Percentiles rank a stretch among this genome's conserved stretches.
Evolutionary conservation across 2,113 vertebrate genomes (phyloP).

Genomic region (Rutilus rutilus): DNA sequence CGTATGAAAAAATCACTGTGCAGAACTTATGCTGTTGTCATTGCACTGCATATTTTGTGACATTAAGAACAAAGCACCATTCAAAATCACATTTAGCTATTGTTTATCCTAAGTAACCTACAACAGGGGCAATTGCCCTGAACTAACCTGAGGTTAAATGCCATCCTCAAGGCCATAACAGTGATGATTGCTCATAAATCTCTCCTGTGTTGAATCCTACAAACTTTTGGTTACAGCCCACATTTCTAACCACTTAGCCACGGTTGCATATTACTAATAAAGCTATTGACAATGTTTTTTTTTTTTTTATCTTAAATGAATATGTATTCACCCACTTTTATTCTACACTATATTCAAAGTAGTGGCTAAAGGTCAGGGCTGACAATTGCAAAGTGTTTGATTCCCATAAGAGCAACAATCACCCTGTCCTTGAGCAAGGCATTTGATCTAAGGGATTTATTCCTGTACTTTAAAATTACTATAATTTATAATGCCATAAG

Average conservation of each 20-base stretch:
- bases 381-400: neutral
- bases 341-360: no score
- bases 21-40: neutral
- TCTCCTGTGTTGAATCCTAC: neutral
- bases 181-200: neutral
- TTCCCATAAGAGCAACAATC: neutral
- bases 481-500: neutral
- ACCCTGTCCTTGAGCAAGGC: neutral
- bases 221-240: neutral
- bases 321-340: no score
- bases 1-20: neutral
- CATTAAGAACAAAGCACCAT: slow-evolving; percentile 4
- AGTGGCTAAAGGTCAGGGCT: neutral
- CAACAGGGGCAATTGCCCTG: neutral
- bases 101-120: neutral
- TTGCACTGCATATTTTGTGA: neutral
- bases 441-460: neutral
- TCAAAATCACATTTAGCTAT: neutral
- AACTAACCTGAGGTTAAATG: neutral
- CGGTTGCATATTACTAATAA: neutral
- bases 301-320: neutral
- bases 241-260: neutral
- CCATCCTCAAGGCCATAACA: neutral
- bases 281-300: neutral
- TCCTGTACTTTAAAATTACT: neutral